These are phyloP conservation scores for Zelostemma sp. DNA, from an alignment of 1,140 invertebrate genomes.

Conservation along the genomic window DNA sequence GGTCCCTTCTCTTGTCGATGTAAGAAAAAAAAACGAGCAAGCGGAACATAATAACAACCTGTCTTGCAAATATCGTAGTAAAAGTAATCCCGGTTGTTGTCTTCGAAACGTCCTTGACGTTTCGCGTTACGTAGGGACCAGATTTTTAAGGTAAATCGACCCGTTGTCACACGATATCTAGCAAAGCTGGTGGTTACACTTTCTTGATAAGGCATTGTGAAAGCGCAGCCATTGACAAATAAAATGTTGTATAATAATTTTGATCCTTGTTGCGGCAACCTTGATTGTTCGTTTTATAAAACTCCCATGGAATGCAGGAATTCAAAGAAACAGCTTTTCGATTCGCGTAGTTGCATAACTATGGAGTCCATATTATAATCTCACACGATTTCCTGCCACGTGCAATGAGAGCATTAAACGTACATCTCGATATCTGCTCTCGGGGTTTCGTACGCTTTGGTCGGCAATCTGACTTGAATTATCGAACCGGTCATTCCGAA, in stretches of 20 bases:
- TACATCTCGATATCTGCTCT: neutral
- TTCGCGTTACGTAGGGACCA: constrained; percentile 19
- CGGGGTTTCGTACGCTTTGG: neutral
- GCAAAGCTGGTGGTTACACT: constrained; percentile 10
- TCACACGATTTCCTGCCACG: constrained; percentile 3
- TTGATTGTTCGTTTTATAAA: too few relatives aligned
- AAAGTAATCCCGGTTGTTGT: constrained; percentile 18
- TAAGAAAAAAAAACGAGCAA: constrained; percentile 28
- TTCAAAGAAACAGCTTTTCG: too few relatives aligned
- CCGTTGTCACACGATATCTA: constrained; percentile 25
- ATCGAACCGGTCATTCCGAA: constrained; percentile 32
- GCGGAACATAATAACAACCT: constrained; percentile 21
- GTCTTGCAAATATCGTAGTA: constrained; percentile 22
- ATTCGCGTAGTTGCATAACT: too few relatives aligned
- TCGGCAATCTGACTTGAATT: constrained; percentile 15
- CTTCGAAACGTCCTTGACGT: constrained; percentile 28
- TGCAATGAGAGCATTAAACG: neutral
- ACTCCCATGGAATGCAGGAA: too few relatives aligned
- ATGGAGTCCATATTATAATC: too few relatives aligned
- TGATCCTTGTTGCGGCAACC: too few relatives aligned
- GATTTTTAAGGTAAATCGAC: constrained; percentile 37
- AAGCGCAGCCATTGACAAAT: too few relatives aligned
- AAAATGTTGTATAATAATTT: too few relatives aligned
- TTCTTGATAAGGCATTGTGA: constrained; percentile 26
- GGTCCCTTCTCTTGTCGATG: too few relatives aligned